Evolutionary conservation across 2,888 invertebrate species (phyloP).

Genomic region (Erpobdella octoculata): DNA sequence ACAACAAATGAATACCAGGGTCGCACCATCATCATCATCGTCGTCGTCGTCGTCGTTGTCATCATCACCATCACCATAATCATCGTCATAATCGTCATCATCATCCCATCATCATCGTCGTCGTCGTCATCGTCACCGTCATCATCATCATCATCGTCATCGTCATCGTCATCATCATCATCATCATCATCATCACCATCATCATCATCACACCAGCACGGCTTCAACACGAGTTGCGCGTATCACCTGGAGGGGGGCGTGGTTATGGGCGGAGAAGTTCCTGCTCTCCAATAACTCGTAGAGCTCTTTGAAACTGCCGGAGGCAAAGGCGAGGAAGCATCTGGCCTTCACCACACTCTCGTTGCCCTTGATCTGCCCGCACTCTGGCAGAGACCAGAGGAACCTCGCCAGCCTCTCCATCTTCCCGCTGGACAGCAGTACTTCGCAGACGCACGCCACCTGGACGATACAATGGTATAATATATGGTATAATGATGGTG

Average conservation of each 20-base stretch:
- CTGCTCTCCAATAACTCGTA: slow-evolving; percentile 6
- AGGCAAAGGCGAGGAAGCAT: slow-evolving; percentile 90
- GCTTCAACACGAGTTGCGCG: too few relatives aligned
- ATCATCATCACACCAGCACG: slow-evolving; percentile 22
- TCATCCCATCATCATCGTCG: not conserved
- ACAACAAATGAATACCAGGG: too few relatives aligned
- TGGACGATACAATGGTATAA: slow-evolving; percentile 69
- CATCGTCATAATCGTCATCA: not conserved
- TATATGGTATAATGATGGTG: too few relatives aligned
- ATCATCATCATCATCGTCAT: slow-evolving; percentile 22
- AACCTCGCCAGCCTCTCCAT: slow-evolving; percentile 89
- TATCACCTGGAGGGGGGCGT: slow-evolving; percentile 15
- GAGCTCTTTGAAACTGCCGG: slow-evolving; percentile 69
- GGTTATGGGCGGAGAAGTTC: slow-evolving; percentile 15
- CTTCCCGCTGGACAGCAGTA: slow-evolving; percentile 86
- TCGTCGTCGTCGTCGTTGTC: not conserved
- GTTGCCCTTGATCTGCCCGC: slow-evolving; percentile 89
- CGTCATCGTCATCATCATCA: slow-evolving; percentile 25
- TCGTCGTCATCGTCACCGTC: slow-evolving; percentile 7
- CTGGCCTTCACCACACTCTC: slow-evolving; percentile 96
- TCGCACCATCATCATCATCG: not conserved
- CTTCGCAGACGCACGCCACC: slow-evolving; percentile 97
- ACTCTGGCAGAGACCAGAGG: slow-evolving; percentile 91
- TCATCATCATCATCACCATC: slow-evolving; percentile 22
- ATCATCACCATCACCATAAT: not conserved